These are phyloP conservation scores for Trichonephila inaurata DNA, from an alignment of 1,140 invertebrate species.

Conservation along the genomic window DNA sequence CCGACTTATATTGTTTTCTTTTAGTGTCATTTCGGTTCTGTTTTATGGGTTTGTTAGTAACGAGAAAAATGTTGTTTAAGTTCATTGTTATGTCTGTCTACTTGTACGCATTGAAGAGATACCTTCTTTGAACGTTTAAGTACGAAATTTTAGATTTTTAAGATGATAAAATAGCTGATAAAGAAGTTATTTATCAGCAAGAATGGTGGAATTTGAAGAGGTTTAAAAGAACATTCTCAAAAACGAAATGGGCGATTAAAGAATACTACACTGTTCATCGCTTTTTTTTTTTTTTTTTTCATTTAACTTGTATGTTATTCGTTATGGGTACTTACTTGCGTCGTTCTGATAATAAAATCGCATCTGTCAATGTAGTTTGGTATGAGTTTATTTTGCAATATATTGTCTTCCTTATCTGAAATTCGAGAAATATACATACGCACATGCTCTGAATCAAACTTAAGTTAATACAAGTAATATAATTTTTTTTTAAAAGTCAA, in stretches of 20 bases:
- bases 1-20: slow-evolving; percentile 39
- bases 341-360: too few relatives aligned
- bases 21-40: slow-evolving; percentile 7
- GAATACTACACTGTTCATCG: neutral
- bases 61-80: slow-evolving; percentile 25
- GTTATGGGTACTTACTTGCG: too few relatives aligned
- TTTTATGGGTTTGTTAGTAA: slow-evolving; percentile 49
- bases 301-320: neutral
- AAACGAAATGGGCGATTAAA: neutral
- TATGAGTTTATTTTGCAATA: too few relatives aligned
- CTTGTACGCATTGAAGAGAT: neutral
- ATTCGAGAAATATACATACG: too few relatives aligned
- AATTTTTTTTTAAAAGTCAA: too few relatives aligned
- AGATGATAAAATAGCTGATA: neutral
- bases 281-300: neutral
- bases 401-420: too few relatives aligned
- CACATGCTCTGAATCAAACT: too few relatives aligned
- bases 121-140: neutral
- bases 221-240: neutral
- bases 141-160: slow-evolving; percentile 1
- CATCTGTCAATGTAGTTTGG: too few relatives aligned
- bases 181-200: neutral
- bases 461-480: too few relatives aligned
- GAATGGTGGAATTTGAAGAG: neutral
- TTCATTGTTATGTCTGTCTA: neutral